Percentiles rank a stretch among this genome's conserved stretches.
phyloP scores from a whole-genome alignment of 2,797 vertebrate genomes.

The Manis crassicaudata region DNA sequence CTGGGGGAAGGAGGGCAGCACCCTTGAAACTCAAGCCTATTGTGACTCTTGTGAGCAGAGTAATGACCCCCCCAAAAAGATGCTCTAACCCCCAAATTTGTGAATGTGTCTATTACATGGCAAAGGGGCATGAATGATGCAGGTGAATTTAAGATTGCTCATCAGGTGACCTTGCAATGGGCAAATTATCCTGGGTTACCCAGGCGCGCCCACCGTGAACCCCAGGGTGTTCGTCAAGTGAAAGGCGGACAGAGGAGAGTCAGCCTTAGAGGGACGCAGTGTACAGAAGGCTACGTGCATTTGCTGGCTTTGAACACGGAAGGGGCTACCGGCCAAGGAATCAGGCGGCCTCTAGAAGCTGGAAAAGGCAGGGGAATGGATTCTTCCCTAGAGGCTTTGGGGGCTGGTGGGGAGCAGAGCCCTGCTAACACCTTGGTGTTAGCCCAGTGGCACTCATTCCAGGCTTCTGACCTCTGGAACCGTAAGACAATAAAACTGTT shows the following conservation, averaged over 20 bases:
- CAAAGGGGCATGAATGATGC: not conserved
- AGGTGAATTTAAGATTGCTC: fast-evolving
- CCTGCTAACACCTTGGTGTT: not conserved
- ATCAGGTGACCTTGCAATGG: not conserved
- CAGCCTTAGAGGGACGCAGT: fast-evolving
- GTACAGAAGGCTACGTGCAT: too few relatives aligned
- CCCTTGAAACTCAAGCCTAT: fast-evolving
- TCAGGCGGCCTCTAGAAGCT: fast-evolving
- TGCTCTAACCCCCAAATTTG: not conserved
- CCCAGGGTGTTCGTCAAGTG: not conserved
- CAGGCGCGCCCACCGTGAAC: fast-evolving
- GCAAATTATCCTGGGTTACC: not conserved
- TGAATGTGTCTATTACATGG: not conserved
- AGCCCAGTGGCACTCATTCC: not conserved
- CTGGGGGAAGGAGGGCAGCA: not conserved
- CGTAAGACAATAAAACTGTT: too few relatives aligned
- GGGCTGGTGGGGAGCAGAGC: not conserved
- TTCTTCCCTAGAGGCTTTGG: not conserved
- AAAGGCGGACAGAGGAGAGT: not conserved
- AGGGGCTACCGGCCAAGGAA: not conserved
- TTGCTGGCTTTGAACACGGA: not conserved
- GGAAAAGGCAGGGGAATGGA: not conserved
- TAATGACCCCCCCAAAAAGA: not conserved
- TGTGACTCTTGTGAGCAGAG: not conserved
- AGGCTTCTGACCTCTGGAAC: not conserved